Evolutionary conservation across 2,888 invertebrate species (phyloP).

Genomic region (Agrilus biguttatus): DNA sequence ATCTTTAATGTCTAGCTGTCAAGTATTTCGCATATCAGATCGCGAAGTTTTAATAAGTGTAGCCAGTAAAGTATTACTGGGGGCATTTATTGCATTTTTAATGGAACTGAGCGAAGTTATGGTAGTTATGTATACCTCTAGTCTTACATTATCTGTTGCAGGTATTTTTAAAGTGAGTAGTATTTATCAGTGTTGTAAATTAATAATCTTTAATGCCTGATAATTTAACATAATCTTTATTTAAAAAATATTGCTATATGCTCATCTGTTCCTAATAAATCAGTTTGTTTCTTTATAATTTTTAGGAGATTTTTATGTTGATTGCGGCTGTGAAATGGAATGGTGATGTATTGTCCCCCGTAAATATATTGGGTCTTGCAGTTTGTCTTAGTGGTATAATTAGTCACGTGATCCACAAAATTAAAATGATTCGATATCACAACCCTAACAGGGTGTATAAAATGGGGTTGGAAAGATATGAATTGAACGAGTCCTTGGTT

Average conservation of each 20-base stretch:
- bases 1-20: slow-evolving; percentile 31
- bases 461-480: slow-evolving; percentile 16
- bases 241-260: neutral
- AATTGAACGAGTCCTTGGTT: slow-evolving; percentile 24
- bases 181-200: neutral
- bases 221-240: slow-evolving; percentile 4
- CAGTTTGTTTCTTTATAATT: slow-evolving; percentile 11
- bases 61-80: slow-evolving; percentile 49
- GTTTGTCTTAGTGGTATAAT: slow-evolving; percentile 81
- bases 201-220: neutral
- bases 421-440: slow-evolving; percentile 15
- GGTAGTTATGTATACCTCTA: slow-evolving; percentile 85
- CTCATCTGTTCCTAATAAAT: no score
- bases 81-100: slow-evolving; percentile 77
- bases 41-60: slow-evolving; percentile 12
- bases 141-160: slow-evolving; percentile 87
- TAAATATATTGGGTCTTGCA: slow-evolving; percentile 75
- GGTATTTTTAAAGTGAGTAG: slow-evolving; percentile 84
- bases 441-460: slow-evolving; percentile 15
- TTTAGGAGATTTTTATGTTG: slow-evolving; percentile 84
- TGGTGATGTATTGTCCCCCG: slow-evolving; percentile 66
- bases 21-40: slow-evolving; percentile 33
- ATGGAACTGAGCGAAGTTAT: slow-evolving; percentile 94
- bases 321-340: slow-evolving; percentile 76
- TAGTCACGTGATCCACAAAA: slow-evolving; percentile 68